Evolutionary conservation across 2,797 vertebrate species (phyloP).

Genomic region (Tadarida brasiliensis): DNA sequence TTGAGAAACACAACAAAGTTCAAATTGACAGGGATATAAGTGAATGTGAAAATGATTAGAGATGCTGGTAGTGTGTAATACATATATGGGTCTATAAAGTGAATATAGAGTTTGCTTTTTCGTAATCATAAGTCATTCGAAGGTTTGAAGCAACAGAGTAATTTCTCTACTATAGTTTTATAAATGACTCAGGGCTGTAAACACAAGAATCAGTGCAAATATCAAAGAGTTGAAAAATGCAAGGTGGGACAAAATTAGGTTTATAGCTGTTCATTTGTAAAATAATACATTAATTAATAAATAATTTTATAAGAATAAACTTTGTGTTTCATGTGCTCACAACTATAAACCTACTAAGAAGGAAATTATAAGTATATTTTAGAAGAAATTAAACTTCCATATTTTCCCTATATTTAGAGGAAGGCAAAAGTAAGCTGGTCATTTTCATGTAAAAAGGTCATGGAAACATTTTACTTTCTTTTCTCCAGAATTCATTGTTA

Average conservation of each 20-base stretch:
- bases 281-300: not conserved
- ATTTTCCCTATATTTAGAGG: not conserved
- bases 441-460: constrained; percentile 14
- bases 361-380: not conserved
- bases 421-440: not conserved
- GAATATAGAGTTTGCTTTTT: not conserved
- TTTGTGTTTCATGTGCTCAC: not conserved
- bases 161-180: not conserved
- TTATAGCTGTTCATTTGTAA: not conserved
- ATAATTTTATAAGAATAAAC: not conserved
- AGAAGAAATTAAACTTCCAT: not conserved
- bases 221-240: not conserved
- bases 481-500: not conserved
- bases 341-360: not conserved
- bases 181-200: not conserved
- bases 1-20: not conserved
- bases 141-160: not conserved
- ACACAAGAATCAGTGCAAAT: not conserved
- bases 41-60: not conserved
- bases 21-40: not conserved
- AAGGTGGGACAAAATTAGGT: not conserved
- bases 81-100: not conserved
- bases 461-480: not conserved
- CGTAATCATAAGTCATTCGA: not conserved
- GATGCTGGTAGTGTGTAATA: not conserved